Base-by-base conservation (phyloP, 2,888 invertebrate species). In the Poecilobothrus nobilitatus region DNA sequence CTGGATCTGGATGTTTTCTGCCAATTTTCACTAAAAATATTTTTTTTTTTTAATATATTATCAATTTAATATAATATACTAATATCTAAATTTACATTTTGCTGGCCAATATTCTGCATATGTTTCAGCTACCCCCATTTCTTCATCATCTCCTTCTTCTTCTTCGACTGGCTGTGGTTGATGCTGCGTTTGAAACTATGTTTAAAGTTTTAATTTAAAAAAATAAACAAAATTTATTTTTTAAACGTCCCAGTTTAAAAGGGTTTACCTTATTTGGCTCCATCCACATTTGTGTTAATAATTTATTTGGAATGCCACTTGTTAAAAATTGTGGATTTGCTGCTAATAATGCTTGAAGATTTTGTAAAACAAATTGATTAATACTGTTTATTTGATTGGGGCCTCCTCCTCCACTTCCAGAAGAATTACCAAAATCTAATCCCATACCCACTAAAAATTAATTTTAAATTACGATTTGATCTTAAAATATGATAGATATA, bases 91-190 rank as follows among this genome's bases (percentile, higher is more conserved):
- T 85, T 84, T 84, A 93, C 92, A 84, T 86, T 99, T 99, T 1
- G 92, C 87, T 1, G 99, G 99, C 93, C 95, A 95, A 79, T 99
- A 99, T 78, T 98, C 97, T 8, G 96, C 92, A 79, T 98, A 99
- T 0, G 98, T 99, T 82, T 99, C 99, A 0, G 97, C 97, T 21
- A 97, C 95, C 18, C 97, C 97, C 87, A 98, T 90, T 77, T 97
- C 96, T 78, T 97, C 97, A 74, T 95, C 96, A 72, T 97, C 96
- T 0, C 90, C 94, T 76, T 91, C 92, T 72, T 90, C 91, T 75
- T 92, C 93, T 70, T 89, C 89, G 0, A 71, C 10, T 68, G 6
- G 74, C 67, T 66, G 73, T 71, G 65, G 71, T 70, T 44, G 74
- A 72, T 10, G 70, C 68, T 5, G 69, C 44, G 2, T 69, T 69